phyloP scores from a whole-genome alignment of 2,797 vertebrate genomes.

The Gobio occitaniae region DNA sequence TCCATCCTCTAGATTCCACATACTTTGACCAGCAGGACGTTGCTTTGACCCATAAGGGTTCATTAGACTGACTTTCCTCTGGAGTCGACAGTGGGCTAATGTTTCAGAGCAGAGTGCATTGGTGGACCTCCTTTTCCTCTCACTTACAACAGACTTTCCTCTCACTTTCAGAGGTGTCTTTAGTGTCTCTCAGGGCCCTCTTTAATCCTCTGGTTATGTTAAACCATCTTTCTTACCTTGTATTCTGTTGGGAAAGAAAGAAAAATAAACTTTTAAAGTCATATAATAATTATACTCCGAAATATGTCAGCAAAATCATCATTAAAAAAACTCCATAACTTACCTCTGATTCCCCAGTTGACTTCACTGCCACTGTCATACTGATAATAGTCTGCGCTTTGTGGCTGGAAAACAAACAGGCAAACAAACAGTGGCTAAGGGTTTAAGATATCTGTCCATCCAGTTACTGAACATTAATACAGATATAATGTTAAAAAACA shows the following conservation, averaged over 20 bases:
- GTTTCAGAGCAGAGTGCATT: neutral
- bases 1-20: slow-evolving; percentile 13
- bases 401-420: slow-evolving; percentile 79
- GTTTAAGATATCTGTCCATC: neutral
- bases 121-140: too few species aligned
- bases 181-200: neutral
- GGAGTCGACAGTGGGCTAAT: slow-evolving; percentile 11
- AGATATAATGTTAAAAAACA: neutral
- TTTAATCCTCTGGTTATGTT: neutral
- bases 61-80: slow-evolving; percentile 18
- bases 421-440: slow-evolving; percentile 9
- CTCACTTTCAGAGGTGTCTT: neutral
- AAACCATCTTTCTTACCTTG: slow-evolving; percentile 82
- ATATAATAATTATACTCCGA: neutral
- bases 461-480: slow-evolving; percentile 37
- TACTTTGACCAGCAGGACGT: slow-evolving; percentile 30
- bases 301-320: neutral
- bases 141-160: too few species aligned
- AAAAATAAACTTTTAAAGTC: slow-evolving; percentile 32
- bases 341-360: slow-evolving; percentile 97
- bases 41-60: slow-evolving; percentile 28
- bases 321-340: slow-evolving; percentile 22
- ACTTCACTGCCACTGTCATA: slow-evolving; percentile 93
- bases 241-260: slow-evolving; percentile 84
- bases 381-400: slow-evolving; percentile 91